Conservation (phyloP, 2,888 invertebrate genomes). For the Marronus borbonicus region DNA sequence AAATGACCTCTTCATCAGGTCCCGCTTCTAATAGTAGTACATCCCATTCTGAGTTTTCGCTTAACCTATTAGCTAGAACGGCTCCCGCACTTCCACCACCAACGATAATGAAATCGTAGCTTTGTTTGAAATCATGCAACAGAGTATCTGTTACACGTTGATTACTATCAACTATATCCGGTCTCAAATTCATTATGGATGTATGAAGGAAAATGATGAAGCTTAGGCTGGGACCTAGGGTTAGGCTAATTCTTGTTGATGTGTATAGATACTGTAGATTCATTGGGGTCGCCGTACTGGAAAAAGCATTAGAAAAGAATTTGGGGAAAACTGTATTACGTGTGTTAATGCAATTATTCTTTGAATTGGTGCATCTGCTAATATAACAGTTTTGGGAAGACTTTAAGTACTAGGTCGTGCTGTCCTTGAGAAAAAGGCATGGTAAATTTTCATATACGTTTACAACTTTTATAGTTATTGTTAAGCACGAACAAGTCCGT, state of each 20-base stretch:
- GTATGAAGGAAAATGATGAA: constrained; percentile 78
- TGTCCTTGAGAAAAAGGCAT: too few species aligned
- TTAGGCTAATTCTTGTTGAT: constrained; percentile 77
- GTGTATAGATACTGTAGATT: constrained; percentile 70
- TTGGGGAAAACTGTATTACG: too few species aligned
- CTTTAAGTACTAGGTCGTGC: too few species aligned
- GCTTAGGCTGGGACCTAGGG: constrained; percentile 78
- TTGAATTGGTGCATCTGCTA: too few species aligned
- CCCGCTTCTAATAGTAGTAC: constrained; percentile 88
- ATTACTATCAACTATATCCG: constrained; percentile 80
- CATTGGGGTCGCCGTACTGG: neutral
- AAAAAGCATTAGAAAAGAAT: neutral
- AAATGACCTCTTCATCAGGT: constrained; percentile 78
- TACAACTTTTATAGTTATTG: too few species aligned
- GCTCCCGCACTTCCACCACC: constrained; percentile 89
- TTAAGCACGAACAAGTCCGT: too few species aligned
- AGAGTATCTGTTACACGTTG: constrained; percentile 76
- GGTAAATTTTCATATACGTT: too few species aligned
- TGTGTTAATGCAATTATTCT: too few species aligned
- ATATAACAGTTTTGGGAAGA: too few species aligned
- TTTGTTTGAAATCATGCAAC: constrained; percentile 72
- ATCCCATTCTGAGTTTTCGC: constrained; percentile 82
- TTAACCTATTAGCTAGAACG: constrained; percentile 83
- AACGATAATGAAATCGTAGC: constrained; percentile 86
- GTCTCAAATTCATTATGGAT: constrained; percentile 77